These are phyloP conservation scores for Drosophila willistoni DNA, from an alignment of 1,140 invertebrate genomes.

Conservation along the genomic window DNA sequence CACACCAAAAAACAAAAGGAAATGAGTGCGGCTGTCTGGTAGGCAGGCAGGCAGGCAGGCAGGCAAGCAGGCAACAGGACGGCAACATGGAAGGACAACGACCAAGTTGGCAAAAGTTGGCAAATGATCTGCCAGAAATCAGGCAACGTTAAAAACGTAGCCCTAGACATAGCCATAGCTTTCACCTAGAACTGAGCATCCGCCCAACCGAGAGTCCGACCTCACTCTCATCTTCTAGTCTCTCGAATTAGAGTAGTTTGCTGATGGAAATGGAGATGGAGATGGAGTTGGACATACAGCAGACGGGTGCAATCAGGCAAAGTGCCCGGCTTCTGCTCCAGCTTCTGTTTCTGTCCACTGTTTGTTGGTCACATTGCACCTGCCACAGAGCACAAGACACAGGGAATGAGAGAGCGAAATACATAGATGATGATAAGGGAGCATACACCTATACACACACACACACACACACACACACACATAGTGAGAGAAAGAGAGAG, in stretches of 20 bases:
- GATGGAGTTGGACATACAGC: conserved; percentile 50
- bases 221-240: conserved; percentile 31
- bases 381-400: conserved; percentile 39
- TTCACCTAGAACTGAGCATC: conserved; percentile 1
- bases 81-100: conserved; percentile 15
- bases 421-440: conserved; percentile 42
- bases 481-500: conserved; percentile 23
- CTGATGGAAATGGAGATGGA: conserved; percentile 25
- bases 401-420: background rate
- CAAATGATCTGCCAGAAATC: conserved; percentile 79
- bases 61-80: background rate
- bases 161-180: conserved; percentile 12
- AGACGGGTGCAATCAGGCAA: conserved; percentile 77
- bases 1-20: conserved; percentile 58
- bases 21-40: conserved; percentile 63
- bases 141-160: conserved; percentile 61
- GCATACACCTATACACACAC: conserved; percentile 29
- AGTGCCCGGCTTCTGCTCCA: conserved; percentile 50
- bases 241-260: conserved; percentile 63
- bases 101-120: conserved; percentile 59
- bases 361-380: conserved; percentile 59
- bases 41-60: conserved; percentile 22
- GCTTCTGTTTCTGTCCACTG: conserved; percentile 44
- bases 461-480: conserved; percentile 37
- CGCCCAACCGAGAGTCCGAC: background rate